These are phyloP conservation scores for Crematogaster levior DNA, from an alignment of 2,888 invertebrate genomes.

Conservation along the genomic window DNA sequence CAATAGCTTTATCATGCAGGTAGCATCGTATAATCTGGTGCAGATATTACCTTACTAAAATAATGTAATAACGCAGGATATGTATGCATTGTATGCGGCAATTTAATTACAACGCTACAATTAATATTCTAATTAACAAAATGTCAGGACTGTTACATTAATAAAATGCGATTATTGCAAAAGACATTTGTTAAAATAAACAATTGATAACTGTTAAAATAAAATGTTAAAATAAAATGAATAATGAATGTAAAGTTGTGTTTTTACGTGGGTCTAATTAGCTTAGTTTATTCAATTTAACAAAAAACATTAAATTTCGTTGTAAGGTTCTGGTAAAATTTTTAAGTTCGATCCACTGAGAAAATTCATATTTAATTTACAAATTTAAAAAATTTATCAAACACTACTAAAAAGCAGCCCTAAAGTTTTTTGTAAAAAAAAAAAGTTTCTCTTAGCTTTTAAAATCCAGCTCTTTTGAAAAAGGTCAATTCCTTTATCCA, in stretches of 20 bases:
- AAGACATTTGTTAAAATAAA: neutral
- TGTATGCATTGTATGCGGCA: neutral
- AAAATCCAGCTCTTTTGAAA: neutral
- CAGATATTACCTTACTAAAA: constrained; percentile 5
- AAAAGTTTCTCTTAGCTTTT: neutral
- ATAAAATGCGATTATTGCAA: neutral
- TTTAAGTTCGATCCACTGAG: neutral
- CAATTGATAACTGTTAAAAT: too few relatives aligned
- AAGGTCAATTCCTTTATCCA: neutral
- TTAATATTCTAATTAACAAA: constrained; percentile 44
- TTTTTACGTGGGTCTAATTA: constrained; percentile 10
- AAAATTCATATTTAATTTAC: neutral
- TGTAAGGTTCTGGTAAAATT: neutral
- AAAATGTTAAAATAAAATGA: neutral
- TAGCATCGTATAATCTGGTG: constrained; percentile 13
- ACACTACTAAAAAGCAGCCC: neutral
- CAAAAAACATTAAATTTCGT: too few relatives aligned
- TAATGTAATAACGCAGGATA: constrained; percentile 11
- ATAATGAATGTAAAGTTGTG: constrained; percentile 7
- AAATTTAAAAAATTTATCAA: neutral
- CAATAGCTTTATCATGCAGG: constrained; percentile 22
- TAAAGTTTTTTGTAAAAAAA: neutral
- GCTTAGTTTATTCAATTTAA: neutral
- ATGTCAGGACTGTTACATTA: constrained; percentile 17
- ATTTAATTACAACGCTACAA: constrained; percentile 28